phyloP scores from a whole-genome alignment of 2,113 vertebrate species.

The Scomber japonicus region DNA sequence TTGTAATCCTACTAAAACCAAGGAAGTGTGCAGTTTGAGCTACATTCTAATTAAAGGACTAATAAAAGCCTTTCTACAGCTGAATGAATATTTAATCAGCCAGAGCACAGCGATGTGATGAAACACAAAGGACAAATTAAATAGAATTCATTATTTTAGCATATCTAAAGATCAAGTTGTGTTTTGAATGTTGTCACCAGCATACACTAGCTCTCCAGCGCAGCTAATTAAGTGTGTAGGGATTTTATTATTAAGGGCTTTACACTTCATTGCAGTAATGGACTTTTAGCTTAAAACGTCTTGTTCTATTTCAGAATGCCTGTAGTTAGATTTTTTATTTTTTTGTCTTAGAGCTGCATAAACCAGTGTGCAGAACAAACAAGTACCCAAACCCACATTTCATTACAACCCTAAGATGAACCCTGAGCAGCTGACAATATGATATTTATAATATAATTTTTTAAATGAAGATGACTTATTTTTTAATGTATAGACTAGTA shows the following conservation, averaged over 20 bases:
- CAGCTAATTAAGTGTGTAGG: slow-evolving; percentile 56
- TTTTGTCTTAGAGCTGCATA: background rate
- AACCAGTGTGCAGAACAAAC: background rate
- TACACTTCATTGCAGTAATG: slow-evolving; percentile 22
- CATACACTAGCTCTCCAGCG: slow-evolving; percentile 35
- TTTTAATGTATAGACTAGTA: too few species aligned
- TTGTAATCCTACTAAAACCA: slow-evolving; percentile 63
- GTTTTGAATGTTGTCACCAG: slow-evolving; percentile 36
- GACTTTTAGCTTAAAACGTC: background rate
- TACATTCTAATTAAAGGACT: slow-evolving; percentile 75
- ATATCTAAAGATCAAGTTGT: slow-evolving; percentile 60
- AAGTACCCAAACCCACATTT: background rate
- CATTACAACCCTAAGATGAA: background rate
- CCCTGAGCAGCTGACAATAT: background rate
- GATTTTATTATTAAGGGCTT: slow-evolving; percentile 41
- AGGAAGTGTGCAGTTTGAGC: slow-evolving; percentile 36
- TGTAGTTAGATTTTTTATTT: background rate
- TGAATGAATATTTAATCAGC: slow-evolving; percentile 77
- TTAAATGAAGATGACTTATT: background rate
- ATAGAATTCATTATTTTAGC: slow-evolving; percentile 57
- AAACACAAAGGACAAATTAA: slow-evolving; percentile 69
- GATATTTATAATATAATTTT: too few species aligned
- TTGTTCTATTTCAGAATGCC: background rate
- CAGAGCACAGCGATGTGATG: slow-evolving; percentile 43
- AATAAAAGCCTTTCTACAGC: slow-evolving; percentile 68